Conservation (phyloP, 2,113 vertebrate species). For the Mola mola region DNA sequence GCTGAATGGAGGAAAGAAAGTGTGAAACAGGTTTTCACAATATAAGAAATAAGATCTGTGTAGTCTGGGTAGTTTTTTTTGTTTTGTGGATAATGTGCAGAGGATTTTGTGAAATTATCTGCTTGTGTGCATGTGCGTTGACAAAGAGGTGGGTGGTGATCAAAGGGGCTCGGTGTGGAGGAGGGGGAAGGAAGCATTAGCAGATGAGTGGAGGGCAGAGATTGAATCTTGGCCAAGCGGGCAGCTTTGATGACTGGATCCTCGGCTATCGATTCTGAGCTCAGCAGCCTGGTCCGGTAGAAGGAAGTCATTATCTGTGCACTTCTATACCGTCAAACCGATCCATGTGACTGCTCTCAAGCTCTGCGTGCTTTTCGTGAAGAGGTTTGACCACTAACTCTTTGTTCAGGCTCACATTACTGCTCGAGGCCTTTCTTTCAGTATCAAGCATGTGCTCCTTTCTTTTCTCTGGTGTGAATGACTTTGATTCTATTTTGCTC, state of each 20-base stretch:
- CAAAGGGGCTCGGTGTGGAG: neutral
- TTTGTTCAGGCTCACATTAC: slow-evolving; percentile 29
- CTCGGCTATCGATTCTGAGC: slow-evolving; percentile 20
- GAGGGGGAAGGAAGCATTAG: slow-evolving; percentile 1
- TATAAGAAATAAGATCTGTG: too few species aligned
- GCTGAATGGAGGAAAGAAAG: too few species aligned
- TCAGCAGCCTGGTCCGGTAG: slow-evolving; percentile 20
- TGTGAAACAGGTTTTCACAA: too few species aligned
- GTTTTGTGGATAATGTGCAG: too few species aligned
- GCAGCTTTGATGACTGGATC: slow-evolving; percentile 35
- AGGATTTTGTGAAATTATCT: neutral
- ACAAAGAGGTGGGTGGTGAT: neutral
- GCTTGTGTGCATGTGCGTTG: slow-evolving; percentile 9
- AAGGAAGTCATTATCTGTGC: slow-evolving; percentile 31
- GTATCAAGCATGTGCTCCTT: neutral
- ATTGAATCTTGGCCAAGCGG: slow-evolving; percentile 20
- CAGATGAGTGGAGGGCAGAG: neutral
- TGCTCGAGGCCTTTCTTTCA: slow-evolving; percentile 18
- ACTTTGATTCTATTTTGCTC: neutral
- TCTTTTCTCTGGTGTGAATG: neutral
- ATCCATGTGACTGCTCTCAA: slow-evolving; percentile 26
- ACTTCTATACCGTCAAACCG: slow-evolving; percentile 10
- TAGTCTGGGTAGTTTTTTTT: too few species aligned
- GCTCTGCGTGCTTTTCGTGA: slow-evolving; percentile 33
- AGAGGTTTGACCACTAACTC: slow-evolving; percentile 12